These are phyloP conservation scores for Siniperca chuatsi DNA, from an alignment of 2,113 vertebrate genomes.

Conservation along the genomic window DNA sequence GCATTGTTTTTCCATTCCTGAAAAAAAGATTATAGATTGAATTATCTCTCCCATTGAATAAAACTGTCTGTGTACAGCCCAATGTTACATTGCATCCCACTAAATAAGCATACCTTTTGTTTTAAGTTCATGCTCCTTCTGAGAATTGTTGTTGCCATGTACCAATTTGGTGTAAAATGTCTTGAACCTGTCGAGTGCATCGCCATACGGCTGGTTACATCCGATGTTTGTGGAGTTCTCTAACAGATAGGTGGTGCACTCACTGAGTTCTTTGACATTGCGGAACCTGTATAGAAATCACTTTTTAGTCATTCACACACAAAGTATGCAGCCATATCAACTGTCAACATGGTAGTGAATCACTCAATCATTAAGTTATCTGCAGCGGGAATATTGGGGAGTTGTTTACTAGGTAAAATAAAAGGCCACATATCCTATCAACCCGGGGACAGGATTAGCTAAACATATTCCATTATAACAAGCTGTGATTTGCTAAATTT, in stretches of 20 bases:
- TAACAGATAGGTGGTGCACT: slow-evolving; percentile 64
- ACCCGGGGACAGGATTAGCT: not conserved
- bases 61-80: not conserved
- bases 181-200: fast-evolving
- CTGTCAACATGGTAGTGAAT: not conserved
- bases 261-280: fast-evolving
- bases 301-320: not conserved
- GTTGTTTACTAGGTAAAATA: not conserved
- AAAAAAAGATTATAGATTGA: not conserved
- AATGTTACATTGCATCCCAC: not conserved
- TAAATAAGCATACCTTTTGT: slow-evolving; percentile 40
- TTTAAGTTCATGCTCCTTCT: not conserved
- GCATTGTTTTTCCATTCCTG: not conserved
- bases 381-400: not conserved
- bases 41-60: not conserved
- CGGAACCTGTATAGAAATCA: slow-evolving; percentile 49
- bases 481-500: not conserved
- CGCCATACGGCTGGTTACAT: slow-evolving; percentile 35
- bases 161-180: slow-evolving; percentile 50
- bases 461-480: not conserved
- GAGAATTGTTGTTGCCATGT: fast-evolving
- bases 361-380: not conserved
- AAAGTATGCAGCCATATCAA: not conserved
- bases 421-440: not conserved
- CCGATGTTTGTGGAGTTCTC: slow-evolving; percentile 45